Percentiles rank a stretch among this genome's conserved stretches.
Conservation (phyloP, 2,888 invertebrate species). For the Dendrolimus houi region DNA sequence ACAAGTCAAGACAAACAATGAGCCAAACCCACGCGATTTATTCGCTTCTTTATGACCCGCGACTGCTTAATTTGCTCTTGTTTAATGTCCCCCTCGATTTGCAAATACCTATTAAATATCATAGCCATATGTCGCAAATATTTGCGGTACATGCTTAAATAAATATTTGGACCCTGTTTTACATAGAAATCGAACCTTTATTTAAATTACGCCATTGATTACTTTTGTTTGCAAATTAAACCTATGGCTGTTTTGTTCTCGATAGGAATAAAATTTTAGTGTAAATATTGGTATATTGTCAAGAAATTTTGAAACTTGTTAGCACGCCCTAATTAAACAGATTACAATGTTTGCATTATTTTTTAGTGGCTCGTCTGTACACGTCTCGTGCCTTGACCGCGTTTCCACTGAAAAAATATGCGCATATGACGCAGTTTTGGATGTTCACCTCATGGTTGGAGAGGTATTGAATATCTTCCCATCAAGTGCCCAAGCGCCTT, state of each 20-base stretch:
- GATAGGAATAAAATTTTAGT: not conserved
- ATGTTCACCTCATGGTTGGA: constrained; percentile 32
- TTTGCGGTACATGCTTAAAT: not conserved
- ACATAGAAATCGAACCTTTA: not conserved
- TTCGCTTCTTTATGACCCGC: constrained; percentile 38
- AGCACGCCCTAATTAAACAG: constrained; percentile 29
- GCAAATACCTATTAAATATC: constrained; percentile 25
- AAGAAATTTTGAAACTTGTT: constrained; percentile 24
- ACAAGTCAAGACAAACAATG: constrained; percentile 48
- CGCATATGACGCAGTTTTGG: constrained; percentile 38
- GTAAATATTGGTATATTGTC: not conserved
- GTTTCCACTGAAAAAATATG: constrained; percentile 35
- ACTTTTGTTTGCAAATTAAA: not conserved
- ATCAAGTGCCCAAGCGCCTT: constrained; percentile 40
- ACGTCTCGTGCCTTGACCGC: constrained; percentile 43
- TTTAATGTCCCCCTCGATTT: constrained; percentile 26
- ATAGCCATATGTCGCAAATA: constrained; percentile 5
- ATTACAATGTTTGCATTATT: constrained; percentile 7
- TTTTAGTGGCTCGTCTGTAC: not conserved
- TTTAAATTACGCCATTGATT: not conserved
- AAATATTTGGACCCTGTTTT: not conserved
- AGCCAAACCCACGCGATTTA: constrained; percentile 55
- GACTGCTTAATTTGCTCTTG: constrained; percentile 46
- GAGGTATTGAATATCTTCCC: constrained; percentile 53
- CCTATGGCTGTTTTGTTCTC: not conserved